Conservation (phyloP, 2,113 vertebrate genomes). For the Urocynchramus pylzowi region DNA sequence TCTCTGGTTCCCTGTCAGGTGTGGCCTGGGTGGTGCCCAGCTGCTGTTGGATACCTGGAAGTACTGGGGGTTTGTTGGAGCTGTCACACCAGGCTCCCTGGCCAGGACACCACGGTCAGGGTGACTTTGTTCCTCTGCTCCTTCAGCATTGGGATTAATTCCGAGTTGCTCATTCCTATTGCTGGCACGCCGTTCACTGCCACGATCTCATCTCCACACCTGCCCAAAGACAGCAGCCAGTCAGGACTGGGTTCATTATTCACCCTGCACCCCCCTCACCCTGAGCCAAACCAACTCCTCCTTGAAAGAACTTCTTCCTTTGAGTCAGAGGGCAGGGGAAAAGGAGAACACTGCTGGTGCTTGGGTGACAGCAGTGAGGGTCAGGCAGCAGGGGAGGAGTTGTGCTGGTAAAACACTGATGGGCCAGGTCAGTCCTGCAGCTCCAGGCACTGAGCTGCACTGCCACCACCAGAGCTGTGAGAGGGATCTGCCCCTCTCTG, state of each 20-base stretch:
- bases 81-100: constrained; percentile 82
- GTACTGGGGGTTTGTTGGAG: rapidly evolving
- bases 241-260: neutral
- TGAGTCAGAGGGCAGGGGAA: neutral
- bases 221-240: constrained; percentile 13
- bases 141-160: constrained; percentile 90
- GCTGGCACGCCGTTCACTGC: constrained; percentile 88
- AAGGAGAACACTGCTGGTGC: neutral
- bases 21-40: neutral
- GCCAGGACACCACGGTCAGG: constrained; percentile 91
- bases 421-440: neutral
- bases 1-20: neutral
- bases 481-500: neutral
- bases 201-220: constrained; percentile 92
- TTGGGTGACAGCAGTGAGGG: neutral
- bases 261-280: neutral
- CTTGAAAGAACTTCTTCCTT: neutral
- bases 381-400: neutral
- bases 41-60: neutral
- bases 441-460: neutral
- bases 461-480: neutral
- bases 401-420: neutral
- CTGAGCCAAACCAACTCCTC: neutral
- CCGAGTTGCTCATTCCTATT: constrained; percentile 88
- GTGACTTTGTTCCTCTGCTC: constrained; percentile 90